phyloP scores from a whole-genome alignment of 2,113 vertebrate genomes.

The Phyllostomus hastatus region DNA sequence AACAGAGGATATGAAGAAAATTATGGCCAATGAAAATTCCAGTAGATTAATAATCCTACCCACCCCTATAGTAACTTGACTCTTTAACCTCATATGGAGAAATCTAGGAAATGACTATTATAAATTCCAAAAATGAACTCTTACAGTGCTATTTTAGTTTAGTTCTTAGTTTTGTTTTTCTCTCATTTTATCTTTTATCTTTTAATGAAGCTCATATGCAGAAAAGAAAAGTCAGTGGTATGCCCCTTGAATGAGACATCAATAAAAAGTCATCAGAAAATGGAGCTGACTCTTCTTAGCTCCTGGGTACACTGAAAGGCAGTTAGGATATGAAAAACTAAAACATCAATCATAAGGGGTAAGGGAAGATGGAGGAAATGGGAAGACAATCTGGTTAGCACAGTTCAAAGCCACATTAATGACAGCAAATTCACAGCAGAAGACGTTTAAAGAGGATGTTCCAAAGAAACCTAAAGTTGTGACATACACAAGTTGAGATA shows the following conservation, averaged over 20 bases:
- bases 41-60: not conserved
- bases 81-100: not conserved
- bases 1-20: conserved; percentile 29
- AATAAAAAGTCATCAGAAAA: conserved; percentile 11
- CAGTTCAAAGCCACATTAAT: not conserved
- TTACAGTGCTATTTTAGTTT: not conserved
- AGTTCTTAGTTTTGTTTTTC: not conserved
- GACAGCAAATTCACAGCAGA: not conserved
- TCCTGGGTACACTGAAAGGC: conserved; percentile 4
- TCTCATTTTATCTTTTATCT: not conserved
- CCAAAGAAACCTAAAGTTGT: not conserved
- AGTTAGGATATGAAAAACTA: not conserved
- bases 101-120: conserved; percentile 1
- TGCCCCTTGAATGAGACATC: not conserved
- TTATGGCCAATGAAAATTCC: not conserved
- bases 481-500: not conserved
- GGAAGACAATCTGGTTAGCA: not conserved
- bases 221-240: not conserved
- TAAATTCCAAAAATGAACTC: conserved; percentile 16
- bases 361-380: not conserved
- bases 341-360: not conserved
- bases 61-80: not conserved
- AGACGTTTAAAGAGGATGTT: not conserved
- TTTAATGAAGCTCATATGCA: not conserved
- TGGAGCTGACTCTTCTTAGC: not conserved